Base-by-base conservation (phyloP, 2,797 vertebrate species). In the Pseudochromis fuscus region DNA sequence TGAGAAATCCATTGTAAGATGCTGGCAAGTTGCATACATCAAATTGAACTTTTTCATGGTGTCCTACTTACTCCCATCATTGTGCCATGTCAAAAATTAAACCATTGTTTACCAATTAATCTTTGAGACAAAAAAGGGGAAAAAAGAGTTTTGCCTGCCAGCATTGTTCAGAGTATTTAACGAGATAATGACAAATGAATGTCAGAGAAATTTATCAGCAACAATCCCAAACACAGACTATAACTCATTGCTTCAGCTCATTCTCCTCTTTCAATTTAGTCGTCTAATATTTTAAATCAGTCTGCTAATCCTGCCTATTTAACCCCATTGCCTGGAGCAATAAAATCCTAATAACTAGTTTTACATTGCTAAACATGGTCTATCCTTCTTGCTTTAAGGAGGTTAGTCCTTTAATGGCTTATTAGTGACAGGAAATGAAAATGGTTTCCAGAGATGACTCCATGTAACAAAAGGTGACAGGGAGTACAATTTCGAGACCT, bases 291-390 rank as follows among this genome's bases (percentile, higher is more conserved):
- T 84, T 71, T 23, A 66, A 77, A 84, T 69, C 69, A 60, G 37
- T 9, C 67, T 49, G 44, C 67, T 87, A 90, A 90, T 88, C 75
- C 79, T 71, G 28, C 31, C 35, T 33, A 58, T 82, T 88, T 87
- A 88, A 85, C 79, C 67, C 16, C 1, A 40, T 23, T 79, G 60
- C 61, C 75, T 38, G 52, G 13, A 68, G 64, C 68, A 76, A 83
- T 77, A 56, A 88, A 70, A 84, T n/a, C 62, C 50, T 82, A 84
- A 86, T 82, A 86, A 88, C 69, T 53, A 73, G 65, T 79, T 71
- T 83, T 60, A 82, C 73, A 74, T 59, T n/a, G 57, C 77, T 84
- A 72, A 89, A 79, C 63, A 52, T 33, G 44, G 49, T 28, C 69
- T 71, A 72, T 87, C 68, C 66, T 55, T 72, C 59, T 55, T n/a